Percentiles rank a stretch among this genome's conserved stretches.
phyloP scores from a whole-genome alignment of 2,797 vertebrate species.

The Oreochromis mossambicus region DNA sequence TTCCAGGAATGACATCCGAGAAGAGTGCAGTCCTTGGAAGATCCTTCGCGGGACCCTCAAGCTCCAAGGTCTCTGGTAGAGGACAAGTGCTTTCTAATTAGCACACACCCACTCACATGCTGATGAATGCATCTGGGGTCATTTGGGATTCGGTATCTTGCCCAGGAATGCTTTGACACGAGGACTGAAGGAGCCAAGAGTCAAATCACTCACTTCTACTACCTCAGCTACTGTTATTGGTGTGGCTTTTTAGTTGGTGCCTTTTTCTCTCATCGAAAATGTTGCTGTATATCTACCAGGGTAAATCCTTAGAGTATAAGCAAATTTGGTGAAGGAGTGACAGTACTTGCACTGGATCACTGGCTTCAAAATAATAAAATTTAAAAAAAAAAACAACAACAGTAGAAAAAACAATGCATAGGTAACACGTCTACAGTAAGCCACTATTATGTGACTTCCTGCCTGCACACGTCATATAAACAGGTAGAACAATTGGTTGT shows the following conservation, averaged over 20 bases:
- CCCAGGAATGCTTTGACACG: not conserved
- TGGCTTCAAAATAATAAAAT: not conserved
- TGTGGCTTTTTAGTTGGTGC: not conserved
- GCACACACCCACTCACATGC: not conserved
- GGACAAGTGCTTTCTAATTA: not conserved
- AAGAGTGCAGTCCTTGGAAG: not conserved
- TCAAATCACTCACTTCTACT: not conserved
- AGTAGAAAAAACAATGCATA: not conserved
- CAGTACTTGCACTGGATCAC: not conserved
- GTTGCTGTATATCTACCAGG: not conserved
- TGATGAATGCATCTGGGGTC: not conserved
- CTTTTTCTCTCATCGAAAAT: not conserved
- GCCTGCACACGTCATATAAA: not conserved
- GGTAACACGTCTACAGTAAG: not conserved
- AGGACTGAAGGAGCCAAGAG: not conserved
- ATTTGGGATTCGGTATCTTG: not conserved
- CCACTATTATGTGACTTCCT: not conserved
- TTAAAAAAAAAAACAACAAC: not conserved
- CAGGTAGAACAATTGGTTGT: conserved; percentile 1
- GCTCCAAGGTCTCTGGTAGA: not conserved
- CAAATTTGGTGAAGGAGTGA: not conserved
- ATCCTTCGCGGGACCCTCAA: not conserved
- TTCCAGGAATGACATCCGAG: not conserved
- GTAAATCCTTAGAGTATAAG: not conserved
- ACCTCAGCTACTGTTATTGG: not conserved